Evolutionary conservation across 2,888 invertebrate species (phyloP), one percentile per base, ranked within the genome.

Genomic region (Lithophane ornitopus): DNA sequence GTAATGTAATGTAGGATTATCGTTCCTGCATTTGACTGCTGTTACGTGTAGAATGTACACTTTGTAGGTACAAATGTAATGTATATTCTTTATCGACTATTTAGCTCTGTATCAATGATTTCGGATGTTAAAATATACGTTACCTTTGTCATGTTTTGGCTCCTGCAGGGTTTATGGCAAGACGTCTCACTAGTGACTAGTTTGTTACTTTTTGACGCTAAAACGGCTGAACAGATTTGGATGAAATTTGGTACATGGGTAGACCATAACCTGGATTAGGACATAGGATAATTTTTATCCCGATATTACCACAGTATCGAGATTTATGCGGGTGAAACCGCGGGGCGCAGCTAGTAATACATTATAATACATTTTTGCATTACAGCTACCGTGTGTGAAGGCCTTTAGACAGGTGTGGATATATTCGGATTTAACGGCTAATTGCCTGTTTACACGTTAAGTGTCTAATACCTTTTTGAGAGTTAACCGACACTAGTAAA

Each of bases 391-490:
- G 52, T 75, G 26, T 75, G 41, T 52, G 4, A 11, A 7, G 0
- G 61, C 41, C 14, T 61, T 74, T 22, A 41, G 34, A 49, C 39
- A 76, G 62, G 67, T 73, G 74, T 76, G n/a, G 54, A n/a, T 70
- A n/a, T 70, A 70, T 74, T 79, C 49, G n/a, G 39, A 71, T 78
- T 75, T 79, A 59, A 78, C 62, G 61, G 44, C 62, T 79, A 76
- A 82, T 80, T 78, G 73, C 69, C 56, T 61, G 74, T 77, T 76
- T 62, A 66, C 63, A 70, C 61, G 39, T 54, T 73, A 66, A 79
- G 28, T 65, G 52, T 46, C 52, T 14, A 28, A 61, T 34, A 41
- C 46, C 68, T 54, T 80, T 73, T 78, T 46, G 3, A 44, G 76
- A 77, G 14, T 44, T 19, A 66, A 52, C 16, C 41, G 59, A 66